These are phyloP conservation scores for Hetaerina americana DNA, from an alignment of 1,140 invertebrate genomes.

Conservation along the genomic window DNA sequence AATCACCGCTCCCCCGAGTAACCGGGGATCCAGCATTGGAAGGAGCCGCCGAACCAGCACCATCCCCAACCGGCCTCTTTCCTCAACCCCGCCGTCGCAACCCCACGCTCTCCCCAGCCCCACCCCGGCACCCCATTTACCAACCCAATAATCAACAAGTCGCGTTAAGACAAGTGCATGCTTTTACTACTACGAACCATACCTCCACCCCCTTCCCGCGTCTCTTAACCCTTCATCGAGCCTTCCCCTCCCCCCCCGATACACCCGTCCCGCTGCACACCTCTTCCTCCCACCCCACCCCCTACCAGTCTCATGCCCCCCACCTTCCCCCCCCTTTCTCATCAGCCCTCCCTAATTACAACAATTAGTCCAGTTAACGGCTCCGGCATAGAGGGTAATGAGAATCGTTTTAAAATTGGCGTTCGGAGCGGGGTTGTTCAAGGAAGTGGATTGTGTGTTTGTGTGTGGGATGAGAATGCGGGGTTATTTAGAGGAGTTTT, in stretches of 20 bases:
- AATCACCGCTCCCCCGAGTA: too few relatives aligned
- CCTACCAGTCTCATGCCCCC: neutral
- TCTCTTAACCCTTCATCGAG: too few relatives aligned
- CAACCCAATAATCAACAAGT: slow-evolving; percentile 15
- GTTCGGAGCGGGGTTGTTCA: too few relatives aligned
- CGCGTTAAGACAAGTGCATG: slow-evolving; percentile 8
- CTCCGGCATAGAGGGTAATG: slow-evolving; percentile 10
- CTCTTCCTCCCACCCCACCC: neutral
- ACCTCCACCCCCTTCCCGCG: neutral
- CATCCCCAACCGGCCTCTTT: neutral
- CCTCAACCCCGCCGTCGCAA: neutral
- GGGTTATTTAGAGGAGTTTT: too few relatives aligned
- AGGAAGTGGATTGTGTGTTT: too few relatives aligned
- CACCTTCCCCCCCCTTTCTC: neutral
- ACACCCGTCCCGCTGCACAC: too few relatives aligned
- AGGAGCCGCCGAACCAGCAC: neutral
- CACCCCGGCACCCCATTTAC: neutral
- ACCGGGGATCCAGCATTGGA: neutral
- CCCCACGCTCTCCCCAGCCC: neutral
- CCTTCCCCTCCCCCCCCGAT: too few relatives aligned
- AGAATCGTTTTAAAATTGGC: slow-evolving; percentile 11
- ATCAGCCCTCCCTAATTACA: slow-evolving; percentile 14
- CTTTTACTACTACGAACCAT: neutral
- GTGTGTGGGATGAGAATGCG: too few relatives aligned
- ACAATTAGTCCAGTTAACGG: slow-evolving; percentile 16